A percentile compares a stretch with the other conserved stretches of the same genome.
Evolutionary conservation across 2,797 vertebrate species (phyloP).

Genomic region (Choloepus didactylus): DNA sequence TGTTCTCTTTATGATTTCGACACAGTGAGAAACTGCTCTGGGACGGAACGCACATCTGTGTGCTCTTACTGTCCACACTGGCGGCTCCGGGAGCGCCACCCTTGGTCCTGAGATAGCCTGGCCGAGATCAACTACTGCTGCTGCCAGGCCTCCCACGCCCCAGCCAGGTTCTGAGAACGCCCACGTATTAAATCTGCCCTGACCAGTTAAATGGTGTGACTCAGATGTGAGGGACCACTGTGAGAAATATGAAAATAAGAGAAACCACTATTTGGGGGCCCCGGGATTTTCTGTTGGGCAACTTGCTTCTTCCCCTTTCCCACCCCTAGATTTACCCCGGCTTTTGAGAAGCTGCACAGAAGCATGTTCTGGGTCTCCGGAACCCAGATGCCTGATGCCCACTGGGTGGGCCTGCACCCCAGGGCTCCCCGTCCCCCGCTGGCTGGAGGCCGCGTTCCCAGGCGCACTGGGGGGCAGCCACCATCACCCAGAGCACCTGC

Average conservation of each 20-base stretch:
- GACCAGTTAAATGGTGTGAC: neutral
- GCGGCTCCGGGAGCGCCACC: neutral
- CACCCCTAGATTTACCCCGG: accelerated
- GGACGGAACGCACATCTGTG: accelerated
- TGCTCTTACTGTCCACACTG: neutral
- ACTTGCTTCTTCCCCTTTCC: accelerated
- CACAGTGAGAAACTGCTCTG: accelerated
- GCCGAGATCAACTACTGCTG: neutral
- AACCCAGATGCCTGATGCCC: neutral
- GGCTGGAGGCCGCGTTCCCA: no score
- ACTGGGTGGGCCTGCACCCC: no score
- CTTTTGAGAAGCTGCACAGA: neutral
- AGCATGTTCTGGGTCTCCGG: no score
- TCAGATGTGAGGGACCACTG: accelerated
- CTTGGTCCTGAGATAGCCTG: neutral
- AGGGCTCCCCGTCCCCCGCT: no score
- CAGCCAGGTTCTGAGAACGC: neutral
- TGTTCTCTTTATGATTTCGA: accelerated
- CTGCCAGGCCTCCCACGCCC: accelerated
- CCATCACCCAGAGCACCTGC: no score
- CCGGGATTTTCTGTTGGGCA: accelerated
- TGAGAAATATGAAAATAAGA: neutral
- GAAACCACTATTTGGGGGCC: accelerated
- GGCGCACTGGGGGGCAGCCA: no score
- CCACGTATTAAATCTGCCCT: neutral